These are phyloP conservation scores for Ceriagrion tenellum DNA, from an alignment of 2,888 invertebrate genomes.

Conservation along the genomic window DNA sequence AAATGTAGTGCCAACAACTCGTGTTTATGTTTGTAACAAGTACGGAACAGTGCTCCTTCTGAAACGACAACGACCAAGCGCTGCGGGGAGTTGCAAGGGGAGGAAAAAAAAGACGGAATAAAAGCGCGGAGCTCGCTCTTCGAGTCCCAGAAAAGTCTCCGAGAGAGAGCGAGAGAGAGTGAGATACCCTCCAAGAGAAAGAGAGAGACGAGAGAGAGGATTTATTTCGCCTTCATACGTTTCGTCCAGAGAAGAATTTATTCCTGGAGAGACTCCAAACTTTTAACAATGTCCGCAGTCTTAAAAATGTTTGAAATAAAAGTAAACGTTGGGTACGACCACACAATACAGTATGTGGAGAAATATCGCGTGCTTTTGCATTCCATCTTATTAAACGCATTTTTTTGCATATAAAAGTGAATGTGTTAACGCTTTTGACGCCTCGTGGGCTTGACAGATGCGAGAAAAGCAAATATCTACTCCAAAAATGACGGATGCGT, in stretches of 20 bases:
- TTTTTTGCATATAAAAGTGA: too few species aligned
- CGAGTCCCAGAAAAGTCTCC: constrained; percentile 25
- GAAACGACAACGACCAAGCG: constrained; percentile 1
- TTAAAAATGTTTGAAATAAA: background rate
- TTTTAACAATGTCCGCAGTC: background rate
- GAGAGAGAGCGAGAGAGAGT: background rate
- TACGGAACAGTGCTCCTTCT: background rate
- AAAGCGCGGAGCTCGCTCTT: background rate
- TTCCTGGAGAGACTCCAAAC: background rate
- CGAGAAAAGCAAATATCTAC: background rate
- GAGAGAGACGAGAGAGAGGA: background rate
- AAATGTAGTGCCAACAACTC: constrained; percentile 36
- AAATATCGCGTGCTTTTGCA: background rate
- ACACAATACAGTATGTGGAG: background rate
- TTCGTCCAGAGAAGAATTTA: background rate
- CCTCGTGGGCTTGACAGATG: background rate
- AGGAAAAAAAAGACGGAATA: background rate
- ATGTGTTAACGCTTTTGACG: background rate
- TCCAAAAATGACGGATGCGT: too few species aligned
- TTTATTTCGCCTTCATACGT: background rate
- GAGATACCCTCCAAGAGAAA: background rate
- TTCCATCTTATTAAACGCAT: too few species aligned
- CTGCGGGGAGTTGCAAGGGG: background rate
- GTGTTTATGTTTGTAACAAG: constrained; percentile 22
- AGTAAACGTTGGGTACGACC: background rate